These are phyloP conservation scores for Pogonus chalceus DNA, from an alignment of 1,140 invertebrate genomes.

Conservation along the genomic window DNA sequence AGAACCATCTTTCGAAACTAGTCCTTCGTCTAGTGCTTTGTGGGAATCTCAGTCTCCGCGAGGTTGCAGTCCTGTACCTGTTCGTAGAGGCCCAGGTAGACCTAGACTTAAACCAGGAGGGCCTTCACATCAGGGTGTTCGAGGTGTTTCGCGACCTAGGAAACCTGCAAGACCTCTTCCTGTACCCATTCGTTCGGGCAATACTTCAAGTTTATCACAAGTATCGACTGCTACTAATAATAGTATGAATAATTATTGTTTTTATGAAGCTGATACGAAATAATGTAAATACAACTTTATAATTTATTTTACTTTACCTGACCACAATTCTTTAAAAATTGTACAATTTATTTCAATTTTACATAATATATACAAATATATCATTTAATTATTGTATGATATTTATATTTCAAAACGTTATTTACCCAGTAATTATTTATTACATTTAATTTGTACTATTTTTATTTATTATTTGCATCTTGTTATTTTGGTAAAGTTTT, in stretches of 20 bases:
- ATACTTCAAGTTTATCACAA: conserved; percentile 24
- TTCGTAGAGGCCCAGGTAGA: conserved; percentile 60
- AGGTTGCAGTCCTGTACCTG: conserved; percentile 13
- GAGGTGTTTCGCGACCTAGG: conserved; percentile 41
- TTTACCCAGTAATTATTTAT: too few relatives aligned
- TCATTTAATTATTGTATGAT: too few relatives aligned
- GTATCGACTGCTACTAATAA: neutral
- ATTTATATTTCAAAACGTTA: too few relatives aligned
- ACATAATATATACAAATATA: too few relatives aligned
- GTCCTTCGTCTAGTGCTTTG: conserved; percentile 5
- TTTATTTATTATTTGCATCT: too few relatives aligned
- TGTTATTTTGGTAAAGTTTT: too few relatives aligned
- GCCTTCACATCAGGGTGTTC: conserved; percentile 47
- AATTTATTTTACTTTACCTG: too few relatives aligned
- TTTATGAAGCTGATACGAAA: too few relatives aligned
- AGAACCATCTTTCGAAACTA: neutral
- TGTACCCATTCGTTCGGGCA: conserved; percentile 43
- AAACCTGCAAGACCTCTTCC: conserved; percentile 47
- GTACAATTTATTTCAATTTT: too few relatives aligned
- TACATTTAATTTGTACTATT: too few relatives aligned
- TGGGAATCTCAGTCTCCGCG: conserved; percentile 29
- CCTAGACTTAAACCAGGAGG: conserved; percentile 57
- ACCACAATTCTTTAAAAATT: too few relatives aligned
- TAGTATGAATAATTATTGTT: neutral
- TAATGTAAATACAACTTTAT: too few relatives aligned